phyloP scores from a whole-genome alignment of 2,113 vertebrate genomes.

The Salvator merianae region DNA sequence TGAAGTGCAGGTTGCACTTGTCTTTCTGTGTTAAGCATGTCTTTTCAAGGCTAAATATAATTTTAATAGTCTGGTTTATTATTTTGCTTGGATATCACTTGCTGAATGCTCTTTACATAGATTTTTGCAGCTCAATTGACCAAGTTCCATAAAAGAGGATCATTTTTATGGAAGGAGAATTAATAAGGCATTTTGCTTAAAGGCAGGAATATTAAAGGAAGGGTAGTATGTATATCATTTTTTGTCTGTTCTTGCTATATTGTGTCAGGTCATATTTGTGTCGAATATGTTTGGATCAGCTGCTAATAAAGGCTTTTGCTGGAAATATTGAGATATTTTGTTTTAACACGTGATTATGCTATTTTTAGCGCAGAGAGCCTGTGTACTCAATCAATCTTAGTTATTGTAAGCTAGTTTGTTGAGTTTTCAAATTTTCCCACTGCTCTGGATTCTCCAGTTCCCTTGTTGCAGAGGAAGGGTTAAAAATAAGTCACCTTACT shows the following conservation, averaged over 20 bases:
- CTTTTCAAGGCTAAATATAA: background rate
- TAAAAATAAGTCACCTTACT: background rate
- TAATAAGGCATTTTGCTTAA: constrained; percentile 20
- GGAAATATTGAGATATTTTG: constrained; percentile 55
- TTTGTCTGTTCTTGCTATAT: constrained; percentile 49
- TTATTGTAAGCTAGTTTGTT: too few relatives aligned
- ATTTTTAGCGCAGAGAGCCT: constrained; percentile 41
- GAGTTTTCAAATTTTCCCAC: background rate
- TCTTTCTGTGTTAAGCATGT: too few relatives aligned
- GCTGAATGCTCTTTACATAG: background rate
- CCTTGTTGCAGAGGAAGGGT: background rate
- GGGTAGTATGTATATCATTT: constrained; percentile 42
- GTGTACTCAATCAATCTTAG: background rate
- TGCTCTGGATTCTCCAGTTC: background rate
- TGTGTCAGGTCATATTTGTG: constrained; percentile 44
- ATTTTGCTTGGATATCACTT: background rate
- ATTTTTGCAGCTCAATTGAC: background rate
- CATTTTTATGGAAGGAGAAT: background rate
- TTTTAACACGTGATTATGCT: constrained; percentile 25
- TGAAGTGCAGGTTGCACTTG: background rate
- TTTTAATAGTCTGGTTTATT: background rate
- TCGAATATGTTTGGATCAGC: constrained; percentile 21
- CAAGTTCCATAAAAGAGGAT: background rate
- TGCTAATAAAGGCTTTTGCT: constrained; percentile 49
- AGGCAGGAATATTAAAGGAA: constrained; percentile 34